Evolutionary conservation across 2,888 invertebrate species (phyloP).

Genomic region (Drosophila demipolita): DNA sequence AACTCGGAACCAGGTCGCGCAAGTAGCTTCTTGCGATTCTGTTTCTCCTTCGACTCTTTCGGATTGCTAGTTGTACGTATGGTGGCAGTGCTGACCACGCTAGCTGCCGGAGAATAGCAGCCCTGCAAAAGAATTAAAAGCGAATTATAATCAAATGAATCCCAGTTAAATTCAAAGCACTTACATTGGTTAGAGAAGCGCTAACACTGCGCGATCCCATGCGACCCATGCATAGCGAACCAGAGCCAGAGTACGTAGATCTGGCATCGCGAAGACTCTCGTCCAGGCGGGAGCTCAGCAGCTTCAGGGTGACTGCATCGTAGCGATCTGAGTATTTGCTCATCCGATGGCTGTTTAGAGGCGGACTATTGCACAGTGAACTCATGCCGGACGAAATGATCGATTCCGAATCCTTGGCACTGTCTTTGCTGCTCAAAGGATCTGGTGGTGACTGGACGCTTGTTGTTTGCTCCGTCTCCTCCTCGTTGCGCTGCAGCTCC

Average conservation of each 20-base stretch:
- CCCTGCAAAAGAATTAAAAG: slow-evolving; percentile 85
- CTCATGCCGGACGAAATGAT: slow-evolving; percentile 84
- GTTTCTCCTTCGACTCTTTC: slow-evolving; percentile 92
- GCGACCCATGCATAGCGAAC: slow-evolving; percentile 71
- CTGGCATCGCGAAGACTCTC: slow-evolving; percentile 79
- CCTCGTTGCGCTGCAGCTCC: slow-evolving; percentile 31
- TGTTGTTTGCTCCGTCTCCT: slow-evolving; percentile 18
- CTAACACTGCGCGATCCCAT: slow-evolving; percentile 77
- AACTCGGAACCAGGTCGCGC: slow-evolving; percentile 91
- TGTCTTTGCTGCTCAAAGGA: slow-evolving; percentile 76
- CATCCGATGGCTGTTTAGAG: slow-evolving; percentile 75
- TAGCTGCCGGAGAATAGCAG: slow-evolving; percentile 90
- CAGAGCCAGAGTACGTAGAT: slow-evolving; percentile 77
- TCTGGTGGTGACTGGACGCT: slow-evolving; percentile 33
- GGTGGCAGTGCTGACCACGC: slow-evolving; percentile 88
- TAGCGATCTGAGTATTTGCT: slow-evolving; percentile 83
- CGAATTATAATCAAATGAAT: not conserved
- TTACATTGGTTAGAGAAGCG: slow-evolving; percentile 82
- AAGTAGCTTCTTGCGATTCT: slow-evolving; percentile 90
- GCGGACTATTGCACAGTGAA: slow-evolving; percentile 82
- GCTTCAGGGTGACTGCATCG: slow-evolving; percentile 79
- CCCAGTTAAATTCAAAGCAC: slow-evolving; percentile 15
- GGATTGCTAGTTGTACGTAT: slow-evolving; percentile 88
- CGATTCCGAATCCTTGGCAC: slow-evolving; percentile 81
- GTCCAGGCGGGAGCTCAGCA: slow-evolving; percentile 74